phyloP scores from a whole-genome alignment of 2,113 vertebrate species.

The Alligator mississippiensis region DNA sequence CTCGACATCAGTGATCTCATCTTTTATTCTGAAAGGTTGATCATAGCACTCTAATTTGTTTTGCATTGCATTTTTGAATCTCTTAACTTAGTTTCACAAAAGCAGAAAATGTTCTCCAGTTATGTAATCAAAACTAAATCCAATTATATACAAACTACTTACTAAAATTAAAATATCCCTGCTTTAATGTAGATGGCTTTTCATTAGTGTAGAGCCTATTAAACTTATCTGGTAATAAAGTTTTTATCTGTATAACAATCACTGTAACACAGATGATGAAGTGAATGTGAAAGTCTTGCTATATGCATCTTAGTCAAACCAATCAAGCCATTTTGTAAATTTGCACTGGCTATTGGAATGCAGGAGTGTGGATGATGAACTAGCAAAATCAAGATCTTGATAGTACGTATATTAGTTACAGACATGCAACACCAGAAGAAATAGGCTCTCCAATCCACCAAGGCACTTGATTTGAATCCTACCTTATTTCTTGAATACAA shows the following conservation, averaged over 20 bases:
- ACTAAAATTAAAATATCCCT: conserved; percentile 12
- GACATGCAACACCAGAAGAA: no score
- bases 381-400: neutral
- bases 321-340: neutral
- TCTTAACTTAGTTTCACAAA: neutral
- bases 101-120: neutral
- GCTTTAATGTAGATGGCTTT: neutral
- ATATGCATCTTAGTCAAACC: neutral
- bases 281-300: neutral
- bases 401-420: neutral
- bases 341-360: neutral
- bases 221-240: neutral
- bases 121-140: neutral
- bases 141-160: neutral
- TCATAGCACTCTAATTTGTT: neutral
- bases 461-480: no score
- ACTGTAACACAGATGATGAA: neutral
- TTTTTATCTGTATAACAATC: neutral
- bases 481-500: no score
- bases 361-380: neutral
- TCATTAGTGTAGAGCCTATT: neutral
- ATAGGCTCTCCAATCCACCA: no score
- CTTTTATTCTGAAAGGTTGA: neutral
- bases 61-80: neutral
- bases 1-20: neutral